A percentile compares a stretch with the other conserved stretches of the same genome.
These are phyloP conservation scores for Lota lota DNA, from an alignment of 2,113 vertebrate genomes.

Conservation along the genomic window DNA sequence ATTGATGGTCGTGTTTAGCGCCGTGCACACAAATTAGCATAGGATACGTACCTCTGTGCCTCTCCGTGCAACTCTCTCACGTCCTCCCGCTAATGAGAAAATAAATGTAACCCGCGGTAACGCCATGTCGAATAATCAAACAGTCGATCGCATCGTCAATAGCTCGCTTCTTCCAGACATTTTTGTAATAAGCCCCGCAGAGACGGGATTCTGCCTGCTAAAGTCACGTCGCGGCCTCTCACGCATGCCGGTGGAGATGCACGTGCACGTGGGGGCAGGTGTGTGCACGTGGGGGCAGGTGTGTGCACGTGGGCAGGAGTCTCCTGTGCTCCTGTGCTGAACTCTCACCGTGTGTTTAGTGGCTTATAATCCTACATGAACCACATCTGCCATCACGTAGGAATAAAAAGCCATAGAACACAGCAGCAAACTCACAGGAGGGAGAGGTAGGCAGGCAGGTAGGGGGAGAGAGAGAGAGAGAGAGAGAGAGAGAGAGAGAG, in stretches of 20 bases:
- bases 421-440: slow-evolving; percentile 80
- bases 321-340: slow-evolving; percentile 71
- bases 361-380: slow-evolving; percentile 99
- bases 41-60: too few species aligned
- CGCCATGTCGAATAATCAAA: too few species aligned
- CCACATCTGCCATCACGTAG: slow-evolving; percentile 98
- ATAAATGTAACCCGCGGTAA: too few species aligned
- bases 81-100: too few species aligned
- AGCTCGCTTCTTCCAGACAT: too few species aligned
- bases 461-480: slow-evolving; percentile 13
- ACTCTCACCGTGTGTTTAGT: slow-evolving; percentile 97
- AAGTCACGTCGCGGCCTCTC: not conserved
- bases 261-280: slow-evolving; percentile 33
- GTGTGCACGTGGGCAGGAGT: slow-evolving; percentile 54
- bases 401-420: slow-evolving; percentile 99
- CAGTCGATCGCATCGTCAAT: too few species aligned
- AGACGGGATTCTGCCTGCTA: too few species aligned
- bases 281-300: slow-evolving; percentile 42
- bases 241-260: slow-evolving; percentile 14
- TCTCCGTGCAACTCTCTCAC: too few species aligned
- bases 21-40: too few species aligned
- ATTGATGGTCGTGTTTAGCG: too few species aligned
- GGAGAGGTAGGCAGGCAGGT: slow-evolving; percentile 5
- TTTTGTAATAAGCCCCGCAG: too few species aligned
- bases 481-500: slow-evolving; percentile 3